Base-by-base conservation (phyloP, 2,113 vertebrate genomes). In the Thunnus maccoyii region DNA sequence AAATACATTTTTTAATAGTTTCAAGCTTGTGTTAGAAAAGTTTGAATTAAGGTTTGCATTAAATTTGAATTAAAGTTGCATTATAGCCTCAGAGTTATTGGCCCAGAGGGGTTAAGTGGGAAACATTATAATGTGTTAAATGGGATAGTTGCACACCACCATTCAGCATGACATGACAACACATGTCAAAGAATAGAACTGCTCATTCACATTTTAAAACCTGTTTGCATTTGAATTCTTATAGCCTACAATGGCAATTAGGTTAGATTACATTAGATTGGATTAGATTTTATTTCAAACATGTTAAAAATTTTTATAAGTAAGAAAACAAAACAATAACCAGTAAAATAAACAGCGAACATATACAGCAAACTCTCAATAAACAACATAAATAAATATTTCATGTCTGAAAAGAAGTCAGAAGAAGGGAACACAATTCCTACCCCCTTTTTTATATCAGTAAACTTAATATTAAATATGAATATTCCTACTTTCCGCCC, bases 1-100 rank as follows among this genome's bases (percentile, higher is more conserved):
- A 86, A 88, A 79, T 83, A 67, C 72, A 80, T 91, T 88, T 22
- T 91, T 88, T 84, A 82, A 92, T 90, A 73, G 76, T 86, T 87
- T 60, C 5, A 25, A 67, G 64, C 66, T 9, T 14, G 71, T 76
- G 67, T 51, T 62, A 65, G 82, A 86, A 78, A 88, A 86, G 83
- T 93, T 89, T 41, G 71, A 88, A 83, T 87, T 47, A 57, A 82
- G 85, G 83, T 89, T 89, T 85, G 79, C 68, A 25, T 73, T 84
- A 61, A 50, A 79, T 85, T 76, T 80, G 63, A 87, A 78, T 91
- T 79, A 84, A 56, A 46, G 57, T 57, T 85, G 56, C 70, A 46
- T 70, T 56, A 58, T 25, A 47, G 82, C 81, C 68, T 27, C n/a
- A 17, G 64, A 81, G 48, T 74, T 89, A 54, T 70, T 32, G 27